phyloP scores from a whole-genome alignment of 2,797 vertebrate species.

The Pyrocephalus nanus region DNA sequence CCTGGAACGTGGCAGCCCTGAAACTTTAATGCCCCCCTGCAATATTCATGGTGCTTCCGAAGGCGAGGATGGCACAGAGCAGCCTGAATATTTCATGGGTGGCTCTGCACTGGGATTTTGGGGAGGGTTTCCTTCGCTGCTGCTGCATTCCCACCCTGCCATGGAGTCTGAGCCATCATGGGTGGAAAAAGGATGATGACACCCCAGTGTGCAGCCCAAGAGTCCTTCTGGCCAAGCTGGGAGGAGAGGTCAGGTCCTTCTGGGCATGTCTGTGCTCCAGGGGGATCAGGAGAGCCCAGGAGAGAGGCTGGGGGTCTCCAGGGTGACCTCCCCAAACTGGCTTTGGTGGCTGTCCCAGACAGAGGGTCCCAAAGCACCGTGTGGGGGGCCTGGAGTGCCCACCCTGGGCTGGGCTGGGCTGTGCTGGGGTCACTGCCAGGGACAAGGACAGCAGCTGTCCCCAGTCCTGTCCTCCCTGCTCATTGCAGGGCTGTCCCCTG shows the following conservation, averaged over 20 bases:
- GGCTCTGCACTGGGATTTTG: neutral
- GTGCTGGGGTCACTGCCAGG: fast-evolving
- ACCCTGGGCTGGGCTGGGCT: neutral
- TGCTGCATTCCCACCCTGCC: fast-evolving
- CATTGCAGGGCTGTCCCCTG: neutral
- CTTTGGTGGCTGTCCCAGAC: neutral
- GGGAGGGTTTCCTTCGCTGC: neutral
- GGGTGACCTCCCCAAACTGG: neutral
- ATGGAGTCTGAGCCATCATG: fast-evolving
- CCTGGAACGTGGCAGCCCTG: neutral
- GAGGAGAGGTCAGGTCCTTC: neutral
- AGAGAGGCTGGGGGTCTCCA: neutral
- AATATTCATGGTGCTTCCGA: constrained; percentile 33
- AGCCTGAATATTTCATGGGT: constrained; percentile 47
- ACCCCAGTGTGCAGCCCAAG: neutral
- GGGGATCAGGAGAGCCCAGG: fast-evolving
- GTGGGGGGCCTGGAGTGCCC: too few relatives aligned
- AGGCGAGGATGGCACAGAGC: neutral
- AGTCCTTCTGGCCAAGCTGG: neutral
- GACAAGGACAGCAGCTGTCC: neutral
- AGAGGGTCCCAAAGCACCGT: fast-evolving
- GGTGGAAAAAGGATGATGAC: neutral
- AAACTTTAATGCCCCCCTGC: constrained; percentile 51
- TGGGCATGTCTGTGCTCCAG: neutral
- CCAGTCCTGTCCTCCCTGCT: neutral